A percentile compares a stretch with the other conserved stretches of the same genome.
These are phyloP conservation scores for Atrichornis clamosus DNA, from an alignment of 2,113 vertebrate species.

Conservation along the genomic window DNA sequence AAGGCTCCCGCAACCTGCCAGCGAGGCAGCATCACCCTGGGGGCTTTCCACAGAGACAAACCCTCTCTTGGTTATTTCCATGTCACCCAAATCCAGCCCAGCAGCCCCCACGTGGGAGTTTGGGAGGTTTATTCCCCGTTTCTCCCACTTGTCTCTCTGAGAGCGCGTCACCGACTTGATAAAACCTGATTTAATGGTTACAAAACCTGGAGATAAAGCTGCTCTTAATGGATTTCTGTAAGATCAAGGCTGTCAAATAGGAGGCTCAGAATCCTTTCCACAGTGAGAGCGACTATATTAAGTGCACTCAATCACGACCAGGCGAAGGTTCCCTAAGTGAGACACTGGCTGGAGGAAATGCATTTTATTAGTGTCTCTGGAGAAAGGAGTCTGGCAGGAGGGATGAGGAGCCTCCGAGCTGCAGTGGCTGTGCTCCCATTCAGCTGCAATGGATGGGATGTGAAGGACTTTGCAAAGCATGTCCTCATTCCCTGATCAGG, in stretches of 20 bases:
- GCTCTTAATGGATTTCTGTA: constrained; percentile 22
- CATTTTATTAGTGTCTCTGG: background rate
- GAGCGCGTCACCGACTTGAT: background rate
- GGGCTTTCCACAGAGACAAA: background rate
- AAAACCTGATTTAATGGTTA: background rate
- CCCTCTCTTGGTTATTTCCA: background rate
- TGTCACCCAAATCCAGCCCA: background rate
- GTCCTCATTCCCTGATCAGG: accelerated
- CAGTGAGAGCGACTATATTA: background rate
- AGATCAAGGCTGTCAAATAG: constrained; percentile 29
- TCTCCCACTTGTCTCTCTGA: background rate
- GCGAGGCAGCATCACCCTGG: background rate
- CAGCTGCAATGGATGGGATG: background rate
- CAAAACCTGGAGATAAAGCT: background rate
- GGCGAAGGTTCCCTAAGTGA: background rate
- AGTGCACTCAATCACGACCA: constrained; percentile 11
- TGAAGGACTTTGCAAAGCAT: background rate
- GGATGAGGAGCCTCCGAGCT: background rate
- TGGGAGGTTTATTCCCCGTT: background rate
- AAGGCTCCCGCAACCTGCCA: background rate
- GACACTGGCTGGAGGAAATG: background rate
- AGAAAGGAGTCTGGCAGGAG: background rate
- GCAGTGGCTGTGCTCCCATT: background rate
- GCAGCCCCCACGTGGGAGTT: accelerated
- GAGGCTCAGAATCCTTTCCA: constrained; percentile 7